These are phyloP conservation scores for Nyctibius grandis DNA, from an alignment of 2,797 vertebrate genomes.

Conservation along the genomic window DNA sequence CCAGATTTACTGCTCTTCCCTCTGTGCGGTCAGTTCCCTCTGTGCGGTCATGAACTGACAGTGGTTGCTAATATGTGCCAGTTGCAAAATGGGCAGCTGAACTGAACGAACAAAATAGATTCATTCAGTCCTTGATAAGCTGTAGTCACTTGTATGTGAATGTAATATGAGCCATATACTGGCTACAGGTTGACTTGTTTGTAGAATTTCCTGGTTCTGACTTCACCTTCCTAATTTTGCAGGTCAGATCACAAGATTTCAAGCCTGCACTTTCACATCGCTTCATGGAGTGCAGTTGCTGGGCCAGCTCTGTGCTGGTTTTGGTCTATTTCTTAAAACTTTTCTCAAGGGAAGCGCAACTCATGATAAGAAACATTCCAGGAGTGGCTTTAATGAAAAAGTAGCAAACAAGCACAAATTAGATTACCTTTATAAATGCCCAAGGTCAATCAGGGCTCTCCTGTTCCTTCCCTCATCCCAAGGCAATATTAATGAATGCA, in stretches of 20 bases:
- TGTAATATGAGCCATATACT: not conserved
- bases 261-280: not conserved
- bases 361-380: slow-evolving; percentile 54
- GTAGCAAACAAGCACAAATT: slow-evolving; percentile 64
- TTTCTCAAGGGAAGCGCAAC: slow-evolving; percentile 42
- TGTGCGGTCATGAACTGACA: not conserved
- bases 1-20: not conserved
- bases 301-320: not conserved
- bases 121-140: not conserved
- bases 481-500: slow-evolving; percentile 64
- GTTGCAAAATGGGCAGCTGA: not conserved
- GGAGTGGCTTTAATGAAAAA: slow-evolving; percentile 64
- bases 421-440: slow-evolving; percentile 64
- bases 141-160: not conserved
- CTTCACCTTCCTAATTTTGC: not conserved
- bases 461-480: slow-evolving; percentile 51
- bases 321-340: slow-evolving; percentile 51
- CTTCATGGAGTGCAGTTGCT: not conserved
- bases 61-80: not conserved
- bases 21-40: not conserved
- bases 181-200: not conserved
- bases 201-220: not conserved
- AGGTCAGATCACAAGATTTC: not conserved
- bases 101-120: rapidly evolving
- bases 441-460: slow-evolving; percentile 56